Percentiles rank a stretch among this genome's conserved stretches.
Evolutionary conservation across 2,113 vertebrate genomes (phyloP).

Genomic region (Amphilophus citrinellus): DNA sequence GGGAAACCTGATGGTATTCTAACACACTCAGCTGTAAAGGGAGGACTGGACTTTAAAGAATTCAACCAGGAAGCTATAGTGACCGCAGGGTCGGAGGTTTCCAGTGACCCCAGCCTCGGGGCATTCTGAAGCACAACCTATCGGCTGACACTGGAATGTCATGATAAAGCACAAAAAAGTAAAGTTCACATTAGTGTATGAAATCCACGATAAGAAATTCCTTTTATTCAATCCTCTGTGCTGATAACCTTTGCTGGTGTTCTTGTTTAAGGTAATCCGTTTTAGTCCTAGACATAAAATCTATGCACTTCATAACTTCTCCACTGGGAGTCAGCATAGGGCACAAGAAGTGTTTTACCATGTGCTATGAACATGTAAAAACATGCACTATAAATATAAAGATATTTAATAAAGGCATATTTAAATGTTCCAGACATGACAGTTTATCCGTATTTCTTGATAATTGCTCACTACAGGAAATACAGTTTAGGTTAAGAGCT

Average conservation of each 20-base stretch:
- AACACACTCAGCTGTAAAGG: slow-evolving; percentile 43
- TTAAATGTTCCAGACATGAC: not conserved
- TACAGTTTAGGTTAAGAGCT: not conserved
- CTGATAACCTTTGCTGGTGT: not conserved
- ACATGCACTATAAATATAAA: not conserved
- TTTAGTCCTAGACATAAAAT: not conserved
- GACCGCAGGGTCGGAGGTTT: slow-evolving; percentile 31
- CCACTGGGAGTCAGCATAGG: slow-evolving; percentile 50
- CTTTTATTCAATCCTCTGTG: not conserved
- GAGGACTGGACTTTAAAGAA: slow-evolving; percentile 39
- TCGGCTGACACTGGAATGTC: not conserved
- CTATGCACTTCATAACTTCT: slow-evolving; percentile 5
- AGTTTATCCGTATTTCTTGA: not conserved
- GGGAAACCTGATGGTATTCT: slow-evolving; percentile 48
- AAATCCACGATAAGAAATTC: not conserved
- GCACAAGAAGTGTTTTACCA: slow-evolving; percentile 2
- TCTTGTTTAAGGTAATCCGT: not conserved
- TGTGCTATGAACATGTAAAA: not conserved
- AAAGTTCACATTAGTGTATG: not conserved
- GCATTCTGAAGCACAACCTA: not conserved
- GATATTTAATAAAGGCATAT: not conserved
- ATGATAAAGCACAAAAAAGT: not conserved
- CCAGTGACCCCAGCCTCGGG: not conserved
- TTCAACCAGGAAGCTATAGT: slow-evolving; percentile 52
- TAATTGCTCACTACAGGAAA: not conserved